A percentile compares a stretch with the other conserved stretches of the same genome.
Evolutionary conservation across 2,888 invertebrate genomes (phyloP).

Genomic region (Megalurothrips usitatus): DNA sequence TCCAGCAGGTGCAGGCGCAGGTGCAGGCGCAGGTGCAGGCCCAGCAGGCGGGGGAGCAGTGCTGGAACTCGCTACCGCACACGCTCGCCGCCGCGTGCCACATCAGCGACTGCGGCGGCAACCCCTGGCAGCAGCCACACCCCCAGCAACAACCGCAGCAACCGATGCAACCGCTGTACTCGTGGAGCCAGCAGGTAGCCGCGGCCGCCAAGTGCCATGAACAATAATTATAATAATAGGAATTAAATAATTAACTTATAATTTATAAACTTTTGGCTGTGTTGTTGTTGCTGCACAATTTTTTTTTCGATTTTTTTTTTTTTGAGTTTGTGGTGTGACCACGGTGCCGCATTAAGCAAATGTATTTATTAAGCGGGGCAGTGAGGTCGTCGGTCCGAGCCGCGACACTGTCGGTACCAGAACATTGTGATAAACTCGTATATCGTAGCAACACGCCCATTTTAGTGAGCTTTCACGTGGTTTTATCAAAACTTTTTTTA

Average conservation of each 20-base stretch:
- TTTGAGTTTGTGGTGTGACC: slow-evolving; percentile 16
- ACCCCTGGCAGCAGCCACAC: slow-evolving; percentile 30
- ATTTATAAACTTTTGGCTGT: too few species aligned
- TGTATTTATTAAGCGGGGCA: neutral
- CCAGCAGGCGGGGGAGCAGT: slow-evolving; percentile 52
- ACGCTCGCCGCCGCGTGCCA: slow-evolving; percentile 63
- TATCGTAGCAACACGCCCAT: neutral
- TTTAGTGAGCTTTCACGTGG: neutral
- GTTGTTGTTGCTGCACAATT: neutral
- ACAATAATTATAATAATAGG: slow-evolving; percentile 30
- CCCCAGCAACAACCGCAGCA: neutral
- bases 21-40: slow-evolving; percentile 31
- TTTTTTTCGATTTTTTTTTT: neutral
- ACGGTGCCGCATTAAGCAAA: neutral
- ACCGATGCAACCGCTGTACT: slow-evolving; percentile 3
- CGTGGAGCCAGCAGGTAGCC: slow-evolving; percentile 47
- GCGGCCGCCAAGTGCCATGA: slow-evolving; percentile 49
- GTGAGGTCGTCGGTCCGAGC: neutral
- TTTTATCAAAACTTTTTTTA: neutral
- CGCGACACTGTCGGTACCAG: neutral
- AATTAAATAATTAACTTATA: too few species aligned
- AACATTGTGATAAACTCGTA: slow-evolving; percentile 8
- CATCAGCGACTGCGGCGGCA: slow-evolving; percentile 50
- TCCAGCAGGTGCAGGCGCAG: slow-evolving; percentile 32
- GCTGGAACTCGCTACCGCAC: slow-evolving; percentile 61